Evolutionary conservation across 37 sponge, comb jelly and placozoan genomes (phyloP), one percentile per base, ranked within the genome.

Genomic region (Hormiphora californensis): DNA sequence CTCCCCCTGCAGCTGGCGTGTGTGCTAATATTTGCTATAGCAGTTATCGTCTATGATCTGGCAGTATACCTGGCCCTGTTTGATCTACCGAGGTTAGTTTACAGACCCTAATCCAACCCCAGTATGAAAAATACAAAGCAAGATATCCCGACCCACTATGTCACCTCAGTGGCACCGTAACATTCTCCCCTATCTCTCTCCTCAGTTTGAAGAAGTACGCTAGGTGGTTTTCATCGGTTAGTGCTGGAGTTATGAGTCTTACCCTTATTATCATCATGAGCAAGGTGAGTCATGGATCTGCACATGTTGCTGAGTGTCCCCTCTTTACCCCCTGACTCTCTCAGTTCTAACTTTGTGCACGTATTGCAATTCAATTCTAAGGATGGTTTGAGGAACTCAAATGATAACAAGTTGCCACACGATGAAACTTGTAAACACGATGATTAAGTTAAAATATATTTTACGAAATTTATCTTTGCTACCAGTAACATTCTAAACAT

Each of bases 1-100:
- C 53, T 9, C 9, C 15, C 9, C 53, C 27, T 57, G n/a, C 61
- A 57, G 61, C n/a, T 57, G n/a, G 61, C 61, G 61, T 57, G 61
- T 57, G 61, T 57, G 27, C n/a, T 57, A 30, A 57, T 57, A 30
- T 57, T 57, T 15, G 61, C 61, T 5, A 12, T 57, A 5, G 61
- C 61, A 5, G 61, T 57, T 57, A 57, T 57, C n/a, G 61, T 57
- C 5, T 57, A 57, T 30, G 61, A 57, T 57, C 61, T 57, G n/a
- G 61, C 61, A 28, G 61, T 57, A 5, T 57, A 57, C 23, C 61
- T 57, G 23, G 61, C 61, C 27, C 61, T 57, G 5, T 57, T 57
- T 30, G 61, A 57, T 57, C n/a, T 57, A 28, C 61, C 61, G 27
- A 57, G 61, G 61, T 57, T 19, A 12, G n/a, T n/a, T n/a, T n/a